phyloP scores from a whole-genome alignment of 2,888 invertebrate species.

The Sesamia inferens region DNA sequence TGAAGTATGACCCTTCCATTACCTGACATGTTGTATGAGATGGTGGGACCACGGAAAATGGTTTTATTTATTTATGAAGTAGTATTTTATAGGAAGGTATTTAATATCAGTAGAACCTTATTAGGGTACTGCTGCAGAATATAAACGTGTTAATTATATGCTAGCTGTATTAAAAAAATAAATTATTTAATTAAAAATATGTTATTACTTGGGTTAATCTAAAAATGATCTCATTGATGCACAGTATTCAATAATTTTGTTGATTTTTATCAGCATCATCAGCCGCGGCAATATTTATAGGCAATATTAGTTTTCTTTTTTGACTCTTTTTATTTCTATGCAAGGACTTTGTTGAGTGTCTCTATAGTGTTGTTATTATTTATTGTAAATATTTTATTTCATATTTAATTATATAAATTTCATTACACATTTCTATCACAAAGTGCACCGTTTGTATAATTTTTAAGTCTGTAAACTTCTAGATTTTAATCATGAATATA shows the following conservation, averaged over 20 bases:
- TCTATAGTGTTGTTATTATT: conserved; percentile 24
- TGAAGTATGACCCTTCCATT: background rate
- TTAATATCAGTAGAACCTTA: conserved; percentile 27
- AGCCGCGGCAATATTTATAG: conserved; percentile 47
- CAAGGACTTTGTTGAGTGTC: conserved; percentile 11
- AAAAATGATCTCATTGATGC: conserved; percentile 84
- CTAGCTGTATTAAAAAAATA: conserved; percentile 8
- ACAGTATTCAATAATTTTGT: conserved; percentile 79
- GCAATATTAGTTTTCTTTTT: conserved; percentile 58
- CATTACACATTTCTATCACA: conserved; percentile 27
- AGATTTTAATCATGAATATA: conserved; percentile 58
- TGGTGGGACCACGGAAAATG: conserved; percentile 47
- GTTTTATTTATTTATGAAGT: conserved; percentile 4
- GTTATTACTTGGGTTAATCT: conserved; percentile 58
- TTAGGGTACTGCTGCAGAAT: conserved; percentile 29
- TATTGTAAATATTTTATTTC: conserved; percentile 35
- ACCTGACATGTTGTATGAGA: conserved; percentile 10
- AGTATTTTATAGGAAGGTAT: conserved; percentile 16
- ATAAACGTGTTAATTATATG: conserved; percentile 31
- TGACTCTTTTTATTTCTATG: conserved; percentile 16
- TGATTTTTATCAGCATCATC: conserved; percentile 53
- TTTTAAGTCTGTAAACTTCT: conserved; percentile 48
- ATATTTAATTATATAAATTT: conserved; percentile 12
- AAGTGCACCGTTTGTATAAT: conserved; percentile 49
- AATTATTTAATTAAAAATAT: conserved; percentile 3